Evolutionary conservation across 2,888 invertebrate genomes (phyloP).

Genomic region (Ornithoptera alexandrae): DNA sequence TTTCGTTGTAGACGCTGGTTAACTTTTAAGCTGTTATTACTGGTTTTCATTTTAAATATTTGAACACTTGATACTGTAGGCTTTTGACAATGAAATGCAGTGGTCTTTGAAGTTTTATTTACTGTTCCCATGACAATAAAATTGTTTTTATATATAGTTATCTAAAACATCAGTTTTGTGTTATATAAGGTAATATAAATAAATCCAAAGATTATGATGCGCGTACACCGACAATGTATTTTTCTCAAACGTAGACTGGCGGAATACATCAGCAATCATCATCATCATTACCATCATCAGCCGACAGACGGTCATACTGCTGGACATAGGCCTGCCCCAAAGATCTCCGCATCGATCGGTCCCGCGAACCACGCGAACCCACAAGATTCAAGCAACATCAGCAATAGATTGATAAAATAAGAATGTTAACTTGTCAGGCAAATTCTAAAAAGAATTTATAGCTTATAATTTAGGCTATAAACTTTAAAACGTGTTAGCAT

Average conservation of each 20-base stretch:
- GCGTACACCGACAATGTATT: background rate
- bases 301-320: no score
- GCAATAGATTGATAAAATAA: background rate
- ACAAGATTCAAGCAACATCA: background rate
- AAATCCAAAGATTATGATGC: background rate
- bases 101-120: no score
- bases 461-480: no score
- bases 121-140: background rate
- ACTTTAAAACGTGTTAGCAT: background rate
- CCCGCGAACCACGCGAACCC: no score
- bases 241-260: background rate
- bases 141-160: no score
- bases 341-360: no score
- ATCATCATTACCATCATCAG: no score
- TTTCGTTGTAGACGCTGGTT: background rate
- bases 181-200: background rate
- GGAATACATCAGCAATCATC: no score
- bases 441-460: background rate
- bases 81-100: background rate
- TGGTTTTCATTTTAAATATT: background rate
- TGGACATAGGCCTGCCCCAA: no score
- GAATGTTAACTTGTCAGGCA: background rate
- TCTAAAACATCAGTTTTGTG: background rate
- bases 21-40: slow-evolving; percentile 2
- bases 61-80: slow-evolving; percentile 7